phyloP scores from a whole-genome alignment of 2,888 invertebrate genomes.

The Melipona beecheii region DNA sequence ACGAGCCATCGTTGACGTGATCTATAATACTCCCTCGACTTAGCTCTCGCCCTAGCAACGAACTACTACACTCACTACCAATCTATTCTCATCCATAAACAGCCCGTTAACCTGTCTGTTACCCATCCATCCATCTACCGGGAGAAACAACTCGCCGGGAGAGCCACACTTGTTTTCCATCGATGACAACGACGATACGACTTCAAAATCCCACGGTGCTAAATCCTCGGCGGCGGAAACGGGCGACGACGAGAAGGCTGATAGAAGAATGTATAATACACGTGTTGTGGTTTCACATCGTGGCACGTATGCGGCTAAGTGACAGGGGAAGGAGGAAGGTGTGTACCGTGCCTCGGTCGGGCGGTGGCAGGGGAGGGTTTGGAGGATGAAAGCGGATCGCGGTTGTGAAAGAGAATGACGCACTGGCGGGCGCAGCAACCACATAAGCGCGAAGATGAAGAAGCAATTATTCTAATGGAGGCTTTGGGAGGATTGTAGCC shows the following conservation, averaged over 20 bases:
- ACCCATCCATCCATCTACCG: neutral
- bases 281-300: neutral
- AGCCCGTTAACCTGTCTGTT: neutral
- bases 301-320: constrained; percentile 19
- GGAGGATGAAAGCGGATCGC: constrained; percentile 35
- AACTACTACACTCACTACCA: neutral
- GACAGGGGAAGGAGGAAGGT: neutral
- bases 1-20: neutral
- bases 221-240: neutral
- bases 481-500: constrained; percentile 81
- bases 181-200: neutral
- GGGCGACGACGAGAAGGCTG: neutral
- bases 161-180: neutral
- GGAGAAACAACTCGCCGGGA: neutral
- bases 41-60: neutral
- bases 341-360: too few relatives aligned
- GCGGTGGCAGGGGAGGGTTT: too few relatives aligned
- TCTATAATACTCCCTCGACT: too few relatives aligned
- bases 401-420: constrained; percentile 57
- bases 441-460: constrained; percentile 82
- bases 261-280: constrained; percentile 17
- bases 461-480: constrained; percentile 84
- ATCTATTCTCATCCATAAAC: constrained; percentile 10
- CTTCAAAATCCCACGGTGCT: neutral
- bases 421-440: constrained; percentile 62